Percentiles rank a stretch among this genome's conserved stretches.
Evolutionary conservation across 2,888 invertebrate species (phyloP).

Genomic region (Scrobipalpa atriplicella): DNA sequence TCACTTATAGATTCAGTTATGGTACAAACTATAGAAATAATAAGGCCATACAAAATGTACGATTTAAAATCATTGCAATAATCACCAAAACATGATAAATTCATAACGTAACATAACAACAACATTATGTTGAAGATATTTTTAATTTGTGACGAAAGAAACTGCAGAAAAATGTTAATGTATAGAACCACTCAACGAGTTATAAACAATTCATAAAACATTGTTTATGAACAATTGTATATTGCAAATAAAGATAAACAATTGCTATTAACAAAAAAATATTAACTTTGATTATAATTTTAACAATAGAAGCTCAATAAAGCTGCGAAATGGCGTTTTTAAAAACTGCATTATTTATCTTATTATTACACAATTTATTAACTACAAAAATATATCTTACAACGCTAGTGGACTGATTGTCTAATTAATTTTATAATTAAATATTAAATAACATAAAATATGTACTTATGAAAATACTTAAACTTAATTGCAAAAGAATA

Average conservation of each 20-base stretch:
- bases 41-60: too few species aligned
- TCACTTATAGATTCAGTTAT: background rate
- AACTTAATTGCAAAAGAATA: too few species aligned
- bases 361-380: background rate
- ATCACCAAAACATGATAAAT: too few species aligned
- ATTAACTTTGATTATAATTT: background rate
- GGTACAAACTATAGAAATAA: background rate
- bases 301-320: conserved; percentile 28
- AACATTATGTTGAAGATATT: too few species aligned
- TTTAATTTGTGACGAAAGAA: too few species aligned
- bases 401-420: conserved; percentile 53
- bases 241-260: conserved; percentile 15
- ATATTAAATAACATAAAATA: conserved; percentile 4
- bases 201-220: background rate
- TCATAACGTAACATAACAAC: too few species aligned
- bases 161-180: too few species aligned
- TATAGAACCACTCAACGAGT: too few species aligned
- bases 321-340: conserved; percentile 71
- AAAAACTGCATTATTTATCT: conserved; percentile 60
- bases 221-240: conserved; percentile 4
- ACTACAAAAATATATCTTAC: conserved; percentile 65
- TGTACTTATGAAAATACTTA: background rate
- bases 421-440: conserved; percentile 32
- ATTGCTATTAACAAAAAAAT: background rate
- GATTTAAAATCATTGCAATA: too few species aligned